Evolutionary conservation across 1,140 invertebrate species (phyloP).

Genomic region (Paraescarpia echinospica): DNA sequence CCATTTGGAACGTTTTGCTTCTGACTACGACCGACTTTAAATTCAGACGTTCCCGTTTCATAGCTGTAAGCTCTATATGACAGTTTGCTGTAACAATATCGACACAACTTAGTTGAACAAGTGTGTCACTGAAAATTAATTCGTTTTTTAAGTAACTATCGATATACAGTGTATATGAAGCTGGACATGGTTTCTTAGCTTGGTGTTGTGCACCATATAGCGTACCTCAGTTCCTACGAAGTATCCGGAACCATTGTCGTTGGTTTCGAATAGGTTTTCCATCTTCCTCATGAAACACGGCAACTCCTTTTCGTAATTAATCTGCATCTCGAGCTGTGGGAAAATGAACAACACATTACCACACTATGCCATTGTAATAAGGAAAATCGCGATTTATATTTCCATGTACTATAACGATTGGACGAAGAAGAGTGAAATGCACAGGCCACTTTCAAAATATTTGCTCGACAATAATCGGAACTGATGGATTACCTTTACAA

Average conservation of each 20-base stretch:
- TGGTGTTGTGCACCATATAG: neutral
- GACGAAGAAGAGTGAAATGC: too few species aligned
- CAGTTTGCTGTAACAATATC: too few species aligned
- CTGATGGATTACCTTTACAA: neutral
- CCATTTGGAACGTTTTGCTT: too few species aligned
- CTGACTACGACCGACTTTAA: too few species aligned
- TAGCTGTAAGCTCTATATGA: neutral
- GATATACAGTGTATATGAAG: too few species aligned
- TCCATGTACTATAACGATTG: too few species aligned
- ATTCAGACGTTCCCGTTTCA: neutral
- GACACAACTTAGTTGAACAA: too few species aligned
- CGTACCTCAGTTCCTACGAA: slow-evolving; percentile 36
- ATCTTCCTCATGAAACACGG: slow-evolving; percentile 30
- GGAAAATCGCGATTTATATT: neutral
- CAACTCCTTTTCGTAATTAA: slow-evolving; percentile 30
- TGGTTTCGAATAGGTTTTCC: slow-evolving; percentile 36
- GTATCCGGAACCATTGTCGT: slow-evolving; percentile 31
- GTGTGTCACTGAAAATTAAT: too few species aligned
- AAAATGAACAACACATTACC: neutral
- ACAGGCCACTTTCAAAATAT: neutral
- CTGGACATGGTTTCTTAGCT: too few species aligned
- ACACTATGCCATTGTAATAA: too few species aligned
- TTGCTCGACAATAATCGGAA: neutral
- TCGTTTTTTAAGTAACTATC: too few species aligned
- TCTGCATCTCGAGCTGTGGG: slow-evolving; percentile 31